Evolutionary conservation across 2,888 invertebrate genomes (phyloP), one percentile per base, ranked within the genome.

Genomic region (Eilema depressum): DNA sequence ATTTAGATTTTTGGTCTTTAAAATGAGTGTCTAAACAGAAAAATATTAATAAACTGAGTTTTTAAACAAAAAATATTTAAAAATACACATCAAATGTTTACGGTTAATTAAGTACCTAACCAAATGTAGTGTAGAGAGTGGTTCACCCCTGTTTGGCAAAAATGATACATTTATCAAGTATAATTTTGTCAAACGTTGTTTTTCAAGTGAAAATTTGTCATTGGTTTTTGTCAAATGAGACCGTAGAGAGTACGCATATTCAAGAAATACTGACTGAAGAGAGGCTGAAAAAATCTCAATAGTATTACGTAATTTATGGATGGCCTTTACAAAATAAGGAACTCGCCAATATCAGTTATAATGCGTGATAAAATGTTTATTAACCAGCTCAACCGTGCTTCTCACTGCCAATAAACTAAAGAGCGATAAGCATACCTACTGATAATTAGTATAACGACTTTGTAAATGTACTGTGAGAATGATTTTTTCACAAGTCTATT

Each of bases 301-400:
- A 53, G 2, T 53, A 8, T n/a, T 7, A 53, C 53, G 53, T 53
- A 53, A 53, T 53, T n/a, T 53, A 53, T 53, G 53, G 53, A 53
- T 53, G 47, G 47, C 53, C 53, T 47, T 41, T 20, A 53, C 53
- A 53, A n/a, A 53, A 53, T 53, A 53, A 53, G 53, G 53, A 53
- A 53, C 53, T 53, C n/a, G 53, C 53, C n/a, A 53, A 53, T n/a
- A n/a, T n/a, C n/a, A 10, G n/a, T 20, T 53, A 20, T 47, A 7
- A 47, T 5, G 20, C 47, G 5, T 47, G 47, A 53, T 53, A 53
- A 53, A n/a, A 53, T 53, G 53, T n/a, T 53, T 53, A 53, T 53
- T 20, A n/a, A 17, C 53, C n/a, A 53, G 53, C 53, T 53, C 53
- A n/a, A 20, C 47, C 20, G 3, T 47, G 20, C 47, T 20, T 47